Conservation (phyloP, 2,113 vertebrate species). For the Corythaixoides concolor region DNA sequence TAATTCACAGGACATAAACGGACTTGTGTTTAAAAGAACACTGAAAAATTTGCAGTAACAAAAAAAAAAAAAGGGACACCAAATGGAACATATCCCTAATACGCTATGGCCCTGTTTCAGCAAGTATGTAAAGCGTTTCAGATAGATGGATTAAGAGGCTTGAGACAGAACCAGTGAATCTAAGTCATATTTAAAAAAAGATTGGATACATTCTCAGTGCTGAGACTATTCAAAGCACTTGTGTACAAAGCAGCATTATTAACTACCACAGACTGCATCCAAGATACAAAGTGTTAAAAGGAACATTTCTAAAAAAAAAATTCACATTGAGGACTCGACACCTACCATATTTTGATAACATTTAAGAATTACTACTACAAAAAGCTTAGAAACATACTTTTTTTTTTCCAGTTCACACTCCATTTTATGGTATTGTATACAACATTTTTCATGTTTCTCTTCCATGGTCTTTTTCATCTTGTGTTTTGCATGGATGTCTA, state of each 20-base stretch:
- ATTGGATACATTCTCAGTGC: constrained; percentile 58
- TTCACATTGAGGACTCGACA: background rate
- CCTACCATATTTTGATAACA: background rate
- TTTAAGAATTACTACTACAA: background rate
- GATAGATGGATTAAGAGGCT: background rate
- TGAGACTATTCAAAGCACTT: constrained; percentile 65
- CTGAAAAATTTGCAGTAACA: background rate
- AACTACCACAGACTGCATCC: constrained; percentile 60
- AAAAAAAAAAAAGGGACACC: background rate
- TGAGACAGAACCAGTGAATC: background rate
- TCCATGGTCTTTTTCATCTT: background rate
- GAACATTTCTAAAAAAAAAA: background rate
- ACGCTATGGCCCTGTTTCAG: background rate
- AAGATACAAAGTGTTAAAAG: constrained; percentile 41
- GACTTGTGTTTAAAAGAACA: constrained; percentile 50
- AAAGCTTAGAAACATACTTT: background rate
- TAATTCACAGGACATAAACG: constrained; percentile 61
- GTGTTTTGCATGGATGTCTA: background rate
- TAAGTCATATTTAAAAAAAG: constrained; percentile 49
- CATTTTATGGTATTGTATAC: background rate
- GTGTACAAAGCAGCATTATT: constrained; percentile 66
- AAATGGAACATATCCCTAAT: background rate
- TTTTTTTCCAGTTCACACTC: background rate
- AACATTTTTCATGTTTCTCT: background rate
- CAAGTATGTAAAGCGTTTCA: background rate